Evolutionary conservation across 2,888 invertebrate species (phyloP).

Genomic region (Lepidocyrtoides sp.): DNA sequence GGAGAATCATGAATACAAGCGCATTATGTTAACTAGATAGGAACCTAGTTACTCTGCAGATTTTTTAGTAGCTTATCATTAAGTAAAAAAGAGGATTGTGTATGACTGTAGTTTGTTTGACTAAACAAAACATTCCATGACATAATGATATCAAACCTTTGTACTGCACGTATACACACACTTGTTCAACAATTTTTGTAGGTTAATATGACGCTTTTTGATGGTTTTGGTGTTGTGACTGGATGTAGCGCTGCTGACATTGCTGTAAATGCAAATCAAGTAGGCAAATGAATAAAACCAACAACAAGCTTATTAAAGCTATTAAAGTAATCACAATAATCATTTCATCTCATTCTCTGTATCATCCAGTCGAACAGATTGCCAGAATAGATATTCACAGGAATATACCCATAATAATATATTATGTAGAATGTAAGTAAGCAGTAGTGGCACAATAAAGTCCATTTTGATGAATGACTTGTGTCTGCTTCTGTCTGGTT

Average conservation of each 20-base stretch:
- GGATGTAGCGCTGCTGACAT: neutral
- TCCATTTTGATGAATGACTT: slow-evolving; percentile 29
- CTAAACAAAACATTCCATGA: neutral
- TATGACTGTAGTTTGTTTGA: too few species aligned
- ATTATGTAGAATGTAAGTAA: neutral
- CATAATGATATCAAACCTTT: neutral
- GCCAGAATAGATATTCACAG: neutral
- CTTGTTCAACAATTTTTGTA: neutral
- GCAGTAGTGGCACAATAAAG: neutral
- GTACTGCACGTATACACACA: neutral
- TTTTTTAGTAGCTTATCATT: too few species aligned
- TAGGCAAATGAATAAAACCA: slow-evolving; percentile 32
- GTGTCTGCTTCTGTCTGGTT: neutral
- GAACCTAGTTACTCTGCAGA: too few species aligned
- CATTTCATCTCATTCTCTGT: slow-evolving; percentile 41
- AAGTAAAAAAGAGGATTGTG: too few species aligned
- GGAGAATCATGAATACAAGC: too few species aligned
- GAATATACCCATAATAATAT: neutral
- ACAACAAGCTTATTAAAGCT: slow-evolving; percentile 60
- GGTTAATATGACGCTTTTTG: neutral
- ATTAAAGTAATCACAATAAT: slow-evolving; percentile 63
- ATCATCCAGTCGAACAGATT: neutral
- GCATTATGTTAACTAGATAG: too few species aligned
- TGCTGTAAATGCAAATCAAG: slow-evolving; percentile 33
- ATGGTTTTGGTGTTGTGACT: neutral